Percentiles rank a stretch among this genome's conserved stretches.
These are phyloP conservation scores for Megalops atlanticus DNA, from an alignment of 2,113 vertebrate species.

Conservation along the genomic window DNA sequence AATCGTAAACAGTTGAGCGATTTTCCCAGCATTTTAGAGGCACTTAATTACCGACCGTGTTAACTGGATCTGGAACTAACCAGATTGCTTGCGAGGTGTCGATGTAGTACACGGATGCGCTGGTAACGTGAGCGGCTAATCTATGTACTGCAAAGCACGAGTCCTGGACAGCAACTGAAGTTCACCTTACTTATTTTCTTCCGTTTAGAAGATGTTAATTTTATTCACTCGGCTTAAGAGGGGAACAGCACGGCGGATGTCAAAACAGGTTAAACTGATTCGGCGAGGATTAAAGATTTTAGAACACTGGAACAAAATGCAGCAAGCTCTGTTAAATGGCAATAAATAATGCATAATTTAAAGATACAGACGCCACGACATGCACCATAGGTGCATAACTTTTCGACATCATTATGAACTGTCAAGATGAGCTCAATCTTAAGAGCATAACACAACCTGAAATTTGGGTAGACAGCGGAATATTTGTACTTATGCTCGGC, in stretches of 20 bases:
- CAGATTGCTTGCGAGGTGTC: neutral
- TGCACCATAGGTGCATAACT: no score
- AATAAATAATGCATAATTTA: neutral
- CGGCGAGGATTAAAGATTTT: neutral
- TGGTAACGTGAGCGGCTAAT: neutral
- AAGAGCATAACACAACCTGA: no score
- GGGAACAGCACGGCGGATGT: neutral
- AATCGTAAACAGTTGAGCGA: no score
- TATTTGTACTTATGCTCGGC: no score
- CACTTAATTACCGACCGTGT: neutral
- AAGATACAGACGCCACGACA: no score
- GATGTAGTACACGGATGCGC: slow-evolving; percentile 11
- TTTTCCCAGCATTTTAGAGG: neutral
- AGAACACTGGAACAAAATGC: neutral
- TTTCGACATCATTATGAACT: no score
- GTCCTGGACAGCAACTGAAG: neutral
- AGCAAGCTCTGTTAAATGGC: neutral
- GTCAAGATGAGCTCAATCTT: no score
- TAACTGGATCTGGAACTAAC: slow-evolving; percentile 23
- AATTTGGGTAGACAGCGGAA: no score
- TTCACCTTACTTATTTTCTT: neutral
- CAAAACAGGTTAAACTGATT: neutral
- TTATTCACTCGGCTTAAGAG: neutral
- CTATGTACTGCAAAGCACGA: neutral
- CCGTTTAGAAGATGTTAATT: neutral